Percentiles rank a stretch among this genome's conserved stretches.
Conservation (phyloP, 2,888 invertebrate species). For the Sphecodes monilicornis region DNA sequence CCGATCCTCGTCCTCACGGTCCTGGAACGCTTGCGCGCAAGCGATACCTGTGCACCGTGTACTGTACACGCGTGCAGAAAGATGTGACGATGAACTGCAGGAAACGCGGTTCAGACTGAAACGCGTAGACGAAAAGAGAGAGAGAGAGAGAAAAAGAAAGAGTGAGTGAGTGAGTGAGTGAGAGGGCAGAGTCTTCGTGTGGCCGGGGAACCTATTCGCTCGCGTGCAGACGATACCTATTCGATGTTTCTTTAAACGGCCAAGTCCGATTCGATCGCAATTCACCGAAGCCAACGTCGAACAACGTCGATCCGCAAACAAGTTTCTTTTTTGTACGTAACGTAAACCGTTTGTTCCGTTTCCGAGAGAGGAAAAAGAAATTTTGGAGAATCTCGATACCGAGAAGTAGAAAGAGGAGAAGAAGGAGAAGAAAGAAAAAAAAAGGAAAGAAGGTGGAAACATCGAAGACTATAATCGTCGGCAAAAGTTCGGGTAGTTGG, state of each 20-base stretch:
- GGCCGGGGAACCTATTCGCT: background rate
- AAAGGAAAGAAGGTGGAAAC: background rate
- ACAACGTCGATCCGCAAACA: too few relatives aligned
- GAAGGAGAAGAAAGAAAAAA: background rate
- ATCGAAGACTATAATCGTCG: background rate
- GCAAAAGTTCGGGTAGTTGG: background rate
- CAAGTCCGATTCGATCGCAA: background rate
- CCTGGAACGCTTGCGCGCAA: conserved; percentile 49
- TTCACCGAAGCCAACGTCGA: background rate
- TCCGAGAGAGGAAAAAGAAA: background rate
- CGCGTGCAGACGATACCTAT: background rate
- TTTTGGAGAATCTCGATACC: background rate
- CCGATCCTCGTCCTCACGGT: conserved; percentile 33
- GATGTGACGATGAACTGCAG: background rate
- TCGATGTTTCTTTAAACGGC: background rate
- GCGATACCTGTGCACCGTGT: conserved; percentile 11
- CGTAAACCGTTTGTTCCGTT: background rate
- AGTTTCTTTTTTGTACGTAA: background rate
- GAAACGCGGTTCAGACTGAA: too few relatives aligned
- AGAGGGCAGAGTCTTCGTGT: background rate
- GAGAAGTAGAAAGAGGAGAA: background rate
- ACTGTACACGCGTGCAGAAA: background rate
- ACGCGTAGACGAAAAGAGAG: background rate
- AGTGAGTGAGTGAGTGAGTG: too few relatives aligned
- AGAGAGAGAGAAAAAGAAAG: background rate